phyloP scores from a whole-genome alignment of 1,140 invertebrate genomes.

The Drosophila orosa region DNA sequence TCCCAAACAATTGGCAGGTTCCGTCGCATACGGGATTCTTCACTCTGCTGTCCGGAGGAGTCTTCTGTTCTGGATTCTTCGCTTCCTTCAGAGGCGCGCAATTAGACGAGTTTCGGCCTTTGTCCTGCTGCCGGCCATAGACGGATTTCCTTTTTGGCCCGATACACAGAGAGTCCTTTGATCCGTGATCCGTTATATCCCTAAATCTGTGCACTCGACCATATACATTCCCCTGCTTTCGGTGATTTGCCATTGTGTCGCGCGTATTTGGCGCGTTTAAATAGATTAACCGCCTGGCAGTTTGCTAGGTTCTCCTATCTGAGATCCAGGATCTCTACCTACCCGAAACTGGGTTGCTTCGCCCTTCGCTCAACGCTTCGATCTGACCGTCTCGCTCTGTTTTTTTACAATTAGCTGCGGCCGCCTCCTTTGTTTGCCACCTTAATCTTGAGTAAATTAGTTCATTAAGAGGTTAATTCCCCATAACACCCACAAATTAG shows the following conservation, averaged over 20 bases:
- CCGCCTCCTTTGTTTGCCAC: constrained; percentile 77
- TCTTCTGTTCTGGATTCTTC: constrained; percentile 26
- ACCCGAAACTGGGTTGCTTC: constrained; percentile 4
- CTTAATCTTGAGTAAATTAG: constrained; percentile 84
- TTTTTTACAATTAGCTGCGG: constrained; percentile 72
- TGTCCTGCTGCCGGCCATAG: constrained; percentile 54
- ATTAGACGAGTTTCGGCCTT: constrained; percentile 78
- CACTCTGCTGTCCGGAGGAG: constrained; percentile 18
- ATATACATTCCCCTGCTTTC: constrained; percentile 29
- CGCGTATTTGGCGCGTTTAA: constrained; percentile 83
- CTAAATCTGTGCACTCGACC: constrained; percentile 82
- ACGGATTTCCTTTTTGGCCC: constrained; percentile 63
- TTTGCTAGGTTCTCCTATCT: constrained; percentile 73
- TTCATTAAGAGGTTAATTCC: constrained; percentile 84
- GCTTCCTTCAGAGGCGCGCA: constrained; percentile 68
- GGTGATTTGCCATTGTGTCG: constrained; percentile 64
- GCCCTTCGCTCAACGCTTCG: background rate
- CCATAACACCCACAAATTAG: constrained; percentile 83
- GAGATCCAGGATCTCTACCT: constrained; percentile 39
- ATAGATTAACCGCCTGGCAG: constrained; percentile 84
- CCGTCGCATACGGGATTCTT: constrained; percentile 17
- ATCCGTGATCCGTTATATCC: constrained; percentile 81
- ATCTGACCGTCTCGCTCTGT: constrained; percentile 16
- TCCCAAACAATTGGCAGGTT: constrained; percentile 54
- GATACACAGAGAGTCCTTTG: constrained; percentile 38